Conservation (phyloP, 2,113 vertebrate genomes). For the Suricata suricatta region DNA sequence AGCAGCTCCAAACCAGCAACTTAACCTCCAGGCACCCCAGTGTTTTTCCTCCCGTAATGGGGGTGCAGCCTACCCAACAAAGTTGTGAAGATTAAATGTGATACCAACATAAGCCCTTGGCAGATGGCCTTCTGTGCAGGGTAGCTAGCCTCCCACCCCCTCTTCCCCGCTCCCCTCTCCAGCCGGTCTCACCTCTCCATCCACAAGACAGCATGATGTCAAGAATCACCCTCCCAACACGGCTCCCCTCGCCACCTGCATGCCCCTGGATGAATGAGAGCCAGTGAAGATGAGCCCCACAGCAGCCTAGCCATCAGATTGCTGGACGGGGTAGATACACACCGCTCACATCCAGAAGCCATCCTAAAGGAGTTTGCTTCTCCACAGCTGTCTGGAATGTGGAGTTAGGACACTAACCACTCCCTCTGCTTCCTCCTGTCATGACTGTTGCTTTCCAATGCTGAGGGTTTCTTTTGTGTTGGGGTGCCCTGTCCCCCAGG, state of each 20-base stretch:
- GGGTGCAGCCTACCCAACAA: not conserved
- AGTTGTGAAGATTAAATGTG: not conserved
- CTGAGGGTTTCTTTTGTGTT: not conserved
- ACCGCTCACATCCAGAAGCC: not conserved
- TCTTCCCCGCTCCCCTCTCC: not conserved
- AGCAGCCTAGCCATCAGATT: rapidly evolving
- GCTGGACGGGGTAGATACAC: not conserved
- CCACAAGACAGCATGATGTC: not conserved
- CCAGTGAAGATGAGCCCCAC: not conserved
- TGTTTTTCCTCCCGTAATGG: not conserved
- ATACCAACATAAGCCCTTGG: no score
- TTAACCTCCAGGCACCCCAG: not conserved
- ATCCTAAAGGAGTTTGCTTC: not conserved
- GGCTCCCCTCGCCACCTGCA: not conserved
- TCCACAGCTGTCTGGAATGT: not conserved
- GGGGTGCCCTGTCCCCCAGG: not conserved
- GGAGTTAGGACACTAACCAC: not conserved
- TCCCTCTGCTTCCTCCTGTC: not conserved
- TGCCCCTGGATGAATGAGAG: not conserved
- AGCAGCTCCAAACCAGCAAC: not conserved
- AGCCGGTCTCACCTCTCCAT: not conserved
- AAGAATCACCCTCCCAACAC: not conserved
- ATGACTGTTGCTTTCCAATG: not conserved
- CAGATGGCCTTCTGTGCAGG: not conserved
- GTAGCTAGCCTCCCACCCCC: not conserved